Evolutionary conservation across 2,888 invertebrate species (phyloP).

Genomic region (Noctuana brunneofusca): DNA sequence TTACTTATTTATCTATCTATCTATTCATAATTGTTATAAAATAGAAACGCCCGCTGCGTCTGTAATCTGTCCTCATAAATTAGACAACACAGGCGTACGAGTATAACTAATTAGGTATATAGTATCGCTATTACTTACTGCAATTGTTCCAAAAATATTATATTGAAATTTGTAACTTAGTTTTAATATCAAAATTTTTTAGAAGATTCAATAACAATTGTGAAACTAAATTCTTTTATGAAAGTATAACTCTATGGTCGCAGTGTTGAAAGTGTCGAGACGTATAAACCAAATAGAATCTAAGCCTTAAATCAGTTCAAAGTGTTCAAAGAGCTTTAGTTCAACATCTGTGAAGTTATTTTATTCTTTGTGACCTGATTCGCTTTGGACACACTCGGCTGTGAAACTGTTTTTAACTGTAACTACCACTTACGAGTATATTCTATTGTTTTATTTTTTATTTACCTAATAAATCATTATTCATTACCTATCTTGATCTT

Average conservation of each 20-base stretch:
- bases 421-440: too few species aligned
- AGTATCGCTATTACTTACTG: background rate
- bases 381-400: conserved; percentile 5
- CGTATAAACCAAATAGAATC: conserved; percentile 31
- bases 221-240: conserved; percentile 4
- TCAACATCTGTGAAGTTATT: conserved; percentile 28
- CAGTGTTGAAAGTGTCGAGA: conserved; percentile 11
- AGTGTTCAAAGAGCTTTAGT: conserved; percentile 23
- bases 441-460: background rate
- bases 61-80: too few species aligned
- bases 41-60: too few species aligned
- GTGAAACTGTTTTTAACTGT: background rate
- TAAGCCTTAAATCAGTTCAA: conserved; percentile 26
- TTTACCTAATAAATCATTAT: too few species aligned
- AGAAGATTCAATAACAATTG: background rate
- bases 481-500: background rate
- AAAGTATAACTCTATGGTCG: conserved; percentile 10
- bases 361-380: conserved; percentile 25
- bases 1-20: too few species aligned
- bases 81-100: too few species aligned
- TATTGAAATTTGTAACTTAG: too few species aligned
- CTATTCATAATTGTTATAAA: too few species aligned
- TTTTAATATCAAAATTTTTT: background rate
- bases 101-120: too few species aligned
- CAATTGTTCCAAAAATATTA: background rate